These are phyloP conservation scores for Orientallactaga sibirica DNA, from an alignment of 2,797 vertebrate genomes.

Conservation along the genomic window DNA sequence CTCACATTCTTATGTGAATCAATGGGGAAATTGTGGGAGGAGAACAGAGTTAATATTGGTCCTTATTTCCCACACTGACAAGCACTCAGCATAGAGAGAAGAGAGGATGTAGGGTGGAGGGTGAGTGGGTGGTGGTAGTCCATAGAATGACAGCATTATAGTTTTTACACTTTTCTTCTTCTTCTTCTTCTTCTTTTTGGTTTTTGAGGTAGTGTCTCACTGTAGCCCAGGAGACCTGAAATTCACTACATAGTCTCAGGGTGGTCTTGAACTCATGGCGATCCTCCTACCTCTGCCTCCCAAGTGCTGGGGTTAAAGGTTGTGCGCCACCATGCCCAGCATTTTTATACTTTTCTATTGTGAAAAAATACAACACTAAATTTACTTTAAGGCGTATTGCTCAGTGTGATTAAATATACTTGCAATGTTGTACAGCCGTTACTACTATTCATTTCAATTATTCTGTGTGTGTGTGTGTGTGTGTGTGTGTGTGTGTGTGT, in stretches of 20 bases:
- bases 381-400: not conserved
- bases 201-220: no score
- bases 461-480: not conserved
- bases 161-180: not conserved
- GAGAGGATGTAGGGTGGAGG: not conserved
- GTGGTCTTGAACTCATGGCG: no score
- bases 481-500: no score
- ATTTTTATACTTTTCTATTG: not conserved
- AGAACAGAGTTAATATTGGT: constrained; percentile 19
- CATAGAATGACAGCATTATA: not conserved
- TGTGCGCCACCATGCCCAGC: no score
- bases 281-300: no score
- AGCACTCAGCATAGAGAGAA: not conserved
- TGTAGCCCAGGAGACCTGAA: no score
- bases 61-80: constrained; percentile 38
- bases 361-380: not conserved
- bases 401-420: not conserved
- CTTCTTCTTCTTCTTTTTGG: no score
- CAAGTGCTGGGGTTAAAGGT: no score
- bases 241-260: no score
- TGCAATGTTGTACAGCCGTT: not conserved
- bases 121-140: not conserved
- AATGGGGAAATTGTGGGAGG: constrained; percentile 61
- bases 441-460: no score
- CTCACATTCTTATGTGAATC: constrained; percentile 25